Percentiles rank a stretch among this genome's conserved stretches.
These are phyloP conservation scores for Taenaris catops DNA, from an alignment of 2,888 invertebrate genomes.

Conservation along the genomic window DNA sequence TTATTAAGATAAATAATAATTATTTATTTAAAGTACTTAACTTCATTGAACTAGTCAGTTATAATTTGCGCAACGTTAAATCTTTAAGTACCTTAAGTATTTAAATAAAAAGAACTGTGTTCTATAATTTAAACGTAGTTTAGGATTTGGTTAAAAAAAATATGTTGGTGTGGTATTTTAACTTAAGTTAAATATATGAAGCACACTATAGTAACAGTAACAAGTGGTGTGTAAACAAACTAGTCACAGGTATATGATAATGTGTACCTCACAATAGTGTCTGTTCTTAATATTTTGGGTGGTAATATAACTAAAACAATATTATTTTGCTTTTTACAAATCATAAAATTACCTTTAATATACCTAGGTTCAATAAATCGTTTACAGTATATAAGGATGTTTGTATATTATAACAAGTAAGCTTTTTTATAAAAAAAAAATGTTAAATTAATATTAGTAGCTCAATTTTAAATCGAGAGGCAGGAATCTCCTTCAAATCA, in stretches of 20 bases:
- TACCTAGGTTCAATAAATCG: too few relatives aligned
- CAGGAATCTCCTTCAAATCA: conserved; percentile 1
- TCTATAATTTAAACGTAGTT: conserved; percentile 73
- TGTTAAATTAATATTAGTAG: not conserved
- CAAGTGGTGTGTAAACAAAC: conserved; percentile 61
- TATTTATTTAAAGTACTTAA: conserved; percentile 80
- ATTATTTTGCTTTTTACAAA: too few relatives aligned
- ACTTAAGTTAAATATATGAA: conserved; percentile 47
- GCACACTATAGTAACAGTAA: conserved; percentile 49
- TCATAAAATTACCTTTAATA: too few relatives aligned
- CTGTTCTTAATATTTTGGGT: conserved; percentile 27
- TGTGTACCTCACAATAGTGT: conserved; percentile 44
- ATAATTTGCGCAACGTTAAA: conserved; percentile 78
- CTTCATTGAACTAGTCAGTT: conserved; percentile 79
- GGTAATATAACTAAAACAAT: conserved; percentile 14
- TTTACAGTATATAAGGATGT: too few relatives aligned
- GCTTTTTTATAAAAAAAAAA: too few relatives aligned
- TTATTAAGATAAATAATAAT: conserved; percentile 62
- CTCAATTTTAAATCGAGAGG: not conserved
- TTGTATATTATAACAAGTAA: too few relatives aligned
- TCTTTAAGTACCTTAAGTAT: conserved; percentile 67
- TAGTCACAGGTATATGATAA: conserved; percentile 60
- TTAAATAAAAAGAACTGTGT: conserved; percentile 61
- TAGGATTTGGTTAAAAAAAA: conserved; percentile 71
- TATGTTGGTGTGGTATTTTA: conserved; percentile 77